These are phyloP conservation scores for Bicyclus anynana DNA, from an alignment of 1,140 invertebrate species.

Conservation along the genomic window DNA sequence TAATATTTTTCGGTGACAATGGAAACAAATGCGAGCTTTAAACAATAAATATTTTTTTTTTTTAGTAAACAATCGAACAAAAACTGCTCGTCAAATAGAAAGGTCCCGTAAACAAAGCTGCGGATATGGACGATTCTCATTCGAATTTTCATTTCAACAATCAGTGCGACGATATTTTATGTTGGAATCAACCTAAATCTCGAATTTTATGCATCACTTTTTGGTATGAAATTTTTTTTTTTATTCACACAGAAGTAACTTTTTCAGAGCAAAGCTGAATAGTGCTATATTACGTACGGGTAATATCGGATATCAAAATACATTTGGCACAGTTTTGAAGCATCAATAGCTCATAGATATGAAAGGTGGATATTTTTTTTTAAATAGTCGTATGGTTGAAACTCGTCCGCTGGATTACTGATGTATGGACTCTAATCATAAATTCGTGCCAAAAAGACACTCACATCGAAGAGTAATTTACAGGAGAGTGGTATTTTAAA, in stretches of 20 bases:
- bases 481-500: too few species aligned
- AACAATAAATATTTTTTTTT: background rate
- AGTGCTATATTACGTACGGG: background rate
- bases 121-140: background rate
- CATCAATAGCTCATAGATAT: background rate
- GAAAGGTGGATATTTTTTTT: background rate
- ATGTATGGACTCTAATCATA: background rate
- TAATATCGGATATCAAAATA: background rate
- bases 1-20: background rate
- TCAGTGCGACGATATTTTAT: background rate
- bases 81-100: constrained; percentile 1
- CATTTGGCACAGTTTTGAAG: background rate
- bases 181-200: background rate
- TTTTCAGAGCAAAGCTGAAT: background rate
- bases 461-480: too few species aligned
- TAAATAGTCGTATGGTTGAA: background rate
- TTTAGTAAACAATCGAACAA: background rate
- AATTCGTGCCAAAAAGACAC: too few species aligned
- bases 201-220: constrained; percentile 2
- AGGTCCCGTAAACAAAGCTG: background rate
- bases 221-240: background rate
- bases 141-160: background rate
- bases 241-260: background rate
- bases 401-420: background rate
- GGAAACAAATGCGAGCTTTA: background rate